These are phyloP conservation scores for Vidua macroura DNA, from an alignment of 2,113 vertebrate genomes.

Conservation along the genomic window DNA sequence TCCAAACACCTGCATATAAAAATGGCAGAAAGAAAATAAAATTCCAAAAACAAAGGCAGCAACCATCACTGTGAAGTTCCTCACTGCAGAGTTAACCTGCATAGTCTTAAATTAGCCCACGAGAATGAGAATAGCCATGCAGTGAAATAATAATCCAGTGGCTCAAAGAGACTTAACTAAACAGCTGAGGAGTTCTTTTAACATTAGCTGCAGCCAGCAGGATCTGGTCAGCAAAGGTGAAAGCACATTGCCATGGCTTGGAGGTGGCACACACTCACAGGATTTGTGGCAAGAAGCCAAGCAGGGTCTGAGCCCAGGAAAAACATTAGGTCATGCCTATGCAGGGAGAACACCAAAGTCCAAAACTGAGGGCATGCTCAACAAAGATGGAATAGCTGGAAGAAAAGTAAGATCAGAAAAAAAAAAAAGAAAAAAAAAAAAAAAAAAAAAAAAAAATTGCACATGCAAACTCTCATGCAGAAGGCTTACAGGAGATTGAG, in stretches of 20 bases:
- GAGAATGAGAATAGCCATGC: background rate
- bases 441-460: background rate
- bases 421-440: background rate
- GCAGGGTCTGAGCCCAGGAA: fast-evolving
- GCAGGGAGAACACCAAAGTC: background rate
- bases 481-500: background rate
- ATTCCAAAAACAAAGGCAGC: background rate
- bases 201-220: background rate
- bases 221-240: background rate
- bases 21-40: background rate
- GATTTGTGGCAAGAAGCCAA: background rate
- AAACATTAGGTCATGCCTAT: fast-evolving
- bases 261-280: background rate
- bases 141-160: background rate
- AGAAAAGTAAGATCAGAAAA: background rate
- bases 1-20: background rate
- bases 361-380: background rate
- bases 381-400: background rate
- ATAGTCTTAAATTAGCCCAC: background rate
- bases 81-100: background rate
- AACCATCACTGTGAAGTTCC: background rate
- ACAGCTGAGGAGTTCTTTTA: background rate
- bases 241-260: background rate
- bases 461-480: background rate
- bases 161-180: background rate